Conservation (phyloP, 2,113 vertebrate genomes). For the Chiloscyllium plagiosum region DNA sequence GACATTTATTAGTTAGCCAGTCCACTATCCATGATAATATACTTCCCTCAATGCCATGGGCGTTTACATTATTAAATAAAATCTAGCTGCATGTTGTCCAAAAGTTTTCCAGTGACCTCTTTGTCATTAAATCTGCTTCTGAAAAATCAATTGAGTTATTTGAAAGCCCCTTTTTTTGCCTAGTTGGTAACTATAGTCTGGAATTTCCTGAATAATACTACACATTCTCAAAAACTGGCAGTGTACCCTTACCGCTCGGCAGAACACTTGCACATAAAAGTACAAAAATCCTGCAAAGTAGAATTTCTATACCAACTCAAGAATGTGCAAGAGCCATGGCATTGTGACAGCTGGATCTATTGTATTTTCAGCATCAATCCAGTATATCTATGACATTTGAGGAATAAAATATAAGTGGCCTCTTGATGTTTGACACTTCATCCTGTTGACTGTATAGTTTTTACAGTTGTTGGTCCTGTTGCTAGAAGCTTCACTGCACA, state of each 20-base stretch:
- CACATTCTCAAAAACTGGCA: neutral
- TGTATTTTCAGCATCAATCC: neutral
- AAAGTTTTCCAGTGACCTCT: neutral
- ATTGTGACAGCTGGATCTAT: neutral
- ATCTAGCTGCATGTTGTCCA: neutral
- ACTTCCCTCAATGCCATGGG: too few species aligned
- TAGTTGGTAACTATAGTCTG: neutral
- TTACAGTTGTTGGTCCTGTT: neutral
- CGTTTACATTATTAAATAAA: too few species aligned
- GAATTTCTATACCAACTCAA: neutral
- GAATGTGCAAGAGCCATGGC: neutral
- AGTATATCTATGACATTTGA: neutral
- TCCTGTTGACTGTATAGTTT: neutral
- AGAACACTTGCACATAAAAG: neutral
- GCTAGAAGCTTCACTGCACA: neutral
- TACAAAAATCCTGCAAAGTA: neutral
- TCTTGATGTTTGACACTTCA: neutral
- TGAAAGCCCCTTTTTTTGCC: neutral
- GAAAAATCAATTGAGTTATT: neutral
- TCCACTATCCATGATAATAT: too few species aligned
- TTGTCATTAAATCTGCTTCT: neutral
- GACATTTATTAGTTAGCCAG: too few species aligned
- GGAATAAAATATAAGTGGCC: neutral
- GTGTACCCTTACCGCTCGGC: neutral
- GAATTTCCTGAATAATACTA: neutral